Conservation (phyloP, 2,888 invertebrate genomes). For the Selenia dentaria region DNA sequence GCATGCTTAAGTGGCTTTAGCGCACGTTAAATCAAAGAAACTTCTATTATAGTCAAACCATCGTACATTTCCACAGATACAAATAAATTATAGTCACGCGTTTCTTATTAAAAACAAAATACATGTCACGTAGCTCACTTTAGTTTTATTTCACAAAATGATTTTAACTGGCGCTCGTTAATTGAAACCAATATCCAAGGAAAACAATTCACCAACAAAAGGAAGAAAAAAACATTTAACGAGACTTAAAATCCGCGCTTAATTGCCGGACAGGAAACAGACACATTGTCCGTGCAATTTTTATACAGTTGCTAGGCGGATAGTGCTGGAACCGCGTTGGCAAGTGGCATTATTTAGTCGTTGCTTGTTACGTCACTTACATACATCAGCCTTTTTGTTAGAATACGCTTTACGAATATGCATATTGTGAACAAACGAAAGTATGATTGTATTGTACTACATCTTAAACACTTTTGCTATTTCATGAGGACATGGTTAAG, state of each 20-base stretch:
- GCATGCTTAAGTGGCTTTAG: no score
- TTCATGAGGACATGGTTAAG: no score
- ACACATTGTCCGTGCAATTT: conserved; percentile 34
- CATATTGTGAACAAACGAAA: conserved; percentile 21
- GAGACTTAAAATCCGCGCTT: conserved; percentile 17
- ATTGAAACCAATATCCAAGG: conserved; percentile 5
- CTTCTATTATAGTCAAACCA: no score
- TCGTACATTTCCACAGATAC: no score
- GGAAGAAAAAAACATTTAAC: conserved; percentile 6
- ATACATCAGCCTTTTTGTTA: conserved; percentile 46
- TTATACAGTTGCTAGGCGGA: conserved; percentile 41
- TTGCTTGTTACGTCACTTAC: conserved; percentile 51
- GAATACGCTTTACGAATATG: conserved; percentile 27
- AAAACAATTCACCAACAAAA: not conserved
- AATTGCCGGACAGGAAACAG: conserved; percentile 29
- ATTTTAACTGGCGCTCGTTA: not conserved
- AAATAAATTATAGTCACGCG: no score
- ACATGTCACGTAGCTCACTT: not conserved
- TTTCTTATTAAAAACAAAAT: conserved; percentile 1
- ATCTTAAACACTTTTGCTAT: not conserved
- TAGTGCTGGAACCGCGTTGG: conserved; percentile 44
- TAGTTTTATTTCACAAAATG: not conserved
- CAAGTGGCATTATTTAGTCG: conserved; percentile 60
- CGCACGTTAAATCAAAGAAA: no score
- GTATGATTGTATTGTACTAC: conserved; percentile 9